Evolutionary conservation across 2,113 vertebrate genomes (phyloP), one percentile per base, ranked within the genome.

Genomic region (Sigmodon hispidus): DNA sequence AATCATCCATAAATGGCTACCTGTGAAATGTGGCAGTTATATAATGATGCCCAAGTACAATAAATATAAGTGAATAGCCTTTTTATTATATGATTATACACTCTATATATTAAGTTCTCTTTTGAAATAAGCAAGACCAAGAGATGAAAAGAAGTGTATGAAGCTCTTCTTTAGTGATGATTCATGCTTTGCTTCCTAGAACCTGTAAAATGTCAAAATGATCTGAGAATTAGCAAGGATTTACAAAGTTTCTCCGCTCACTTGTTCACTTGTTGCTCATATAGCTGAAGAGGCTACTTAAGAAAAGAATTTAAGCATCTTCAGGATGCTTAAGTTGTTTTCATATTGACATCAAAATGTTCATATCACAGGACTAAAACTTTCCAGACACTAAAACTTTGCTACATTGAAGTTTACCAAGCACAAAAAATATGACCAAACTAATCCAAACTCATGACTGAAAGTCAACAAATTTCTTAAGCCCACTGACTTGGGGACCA

Each of bases 61-160:
- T 94, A 96, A 95, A 95, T 91, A 96, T 89, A 96, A 86, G n/a
- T 65, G 5, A 21, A 84, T 9, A 84, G 79, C 17, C 24, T 86
- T 95, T 96, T 94, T 72, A 81, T 81, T 94, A n/a, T 72, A 94
- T 75, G 26, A 77, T 50, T 93, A 4, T 69, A 52, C 7, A 16
- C 87, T 92, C 90, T 79, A 1, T 92, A 43, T 65, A 92, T 92
- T 91, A 86, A 45, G 94, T 90, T 94, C 92, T 93, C 79, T 90
- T 96, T 87, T 95, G 73, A 95, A 85, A 94, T 84, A 67, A 94
- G 29, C 36, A 57, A 87, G 29, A 73, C 81, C 12, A 11, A 92
- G 40, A 89, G 50, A 13, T 79, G 63, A 96, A 90, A 48, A 45
- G 91, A 40, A 93, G 15, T 52, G 0, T 48, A 19, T 48, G 12